Percentiles rank a stretch among this genome's conserved stretches.
phyloP scores from a whole-genome alignment of 2,113 vertebrate genomes.

The Ariopsis seemanni region DNA sequence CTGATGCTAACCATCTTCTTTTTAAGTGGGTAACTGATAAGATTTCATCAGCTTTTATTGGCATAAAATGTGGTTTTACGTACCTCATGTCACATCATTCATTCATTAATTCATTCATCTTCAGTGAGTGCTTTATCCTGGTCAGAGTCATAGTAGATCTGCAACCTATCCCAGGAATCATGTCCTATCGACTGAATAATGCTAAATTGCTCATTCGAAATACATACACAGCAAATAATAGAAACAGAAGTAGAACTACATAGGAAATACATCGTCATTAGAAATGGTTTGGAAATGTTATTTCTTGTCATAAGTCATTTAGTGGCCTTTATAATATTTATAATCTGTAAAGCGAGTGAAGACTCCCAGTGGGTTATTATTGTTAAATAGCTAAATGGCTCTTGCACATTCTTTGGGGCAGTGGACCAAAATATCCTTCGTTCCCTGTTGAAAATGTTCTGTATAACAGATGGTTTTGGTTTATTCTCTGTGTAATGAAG shows the following conservation, averaged over 20 bases:
- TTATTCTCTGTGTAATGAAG: constrained; percentile 53
- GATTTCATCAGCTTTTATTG: constrained; percentile 1
- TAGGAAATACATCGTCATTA: neutral
- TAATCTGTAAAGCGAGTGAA: constrained; percentile 8
- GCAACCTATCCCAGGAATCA: neutral
- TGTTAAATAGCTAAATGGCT: constrained; percentile 50
- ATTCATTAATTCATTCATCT: neutral
- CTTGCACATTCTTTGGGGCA: constrained; percentile 56
- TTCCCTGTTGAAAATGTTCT: constrained; percentile 58
- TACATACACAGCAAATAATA: no score
- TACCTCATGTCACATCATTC: neutral
- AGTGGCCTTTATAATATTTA: constrained; percentile 25
- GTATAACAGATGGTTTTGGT: constrained; percentile 69
- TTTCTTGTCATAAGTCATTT: constrained; percentile 15
- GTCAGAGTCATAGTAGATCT: neutral
- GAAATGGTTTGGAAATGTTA: constrained; percentile 12
- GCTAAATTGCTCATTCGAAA: neutral
- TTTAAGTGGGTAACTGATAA: constrained; percentile 20
- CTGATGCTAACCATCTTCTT: neutral
- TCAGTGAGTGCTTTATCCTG: neutral
- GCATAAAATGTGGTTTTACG: neutral
- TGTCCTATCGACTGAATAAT: neutral
- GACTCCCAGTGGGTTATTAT: constrained; percentile 10
- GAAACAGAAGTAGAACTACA: no score
- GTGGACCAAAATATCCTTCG: constrained; percentile 53